Evolutionary conservation across 2,888 invertebrate species (phyloP), one percentile per base, ranked within the genome.

Genomic region (Cheiracanthium punctorium): DNA sequence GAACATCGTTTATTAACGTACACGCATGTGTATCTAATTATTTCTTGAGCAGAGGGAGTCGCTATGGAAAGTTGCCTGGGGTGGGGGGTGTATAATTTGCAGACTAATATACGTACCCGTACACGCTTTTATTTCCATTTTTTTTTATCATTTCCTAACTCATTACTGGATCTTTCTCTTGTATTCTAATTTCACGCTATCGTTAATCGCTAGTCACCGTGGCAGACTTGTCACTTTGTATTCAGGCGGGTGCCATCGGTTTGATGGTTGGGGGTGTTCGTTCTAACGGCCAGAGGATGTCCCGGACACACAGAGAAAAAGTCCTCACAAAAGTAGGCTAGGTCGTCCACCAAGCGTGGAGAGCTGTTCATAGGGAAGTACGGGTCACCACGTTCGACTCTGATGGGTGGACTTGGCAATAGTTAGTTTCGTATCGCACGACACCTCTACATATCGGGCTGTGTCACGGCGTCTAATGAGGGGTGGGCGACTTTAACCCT

Each of bases 261-360:
- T 0, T 33, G 67, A n/a, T 17, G 4, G 30, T 67, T 67, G 67
- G 67, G 20, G 32, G 20, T 67, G 33, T 81, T 24, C 67, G 33
- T 81, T 24, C 67, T 80, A 73, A 58, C 81, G 29, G 74, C 29
- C 48, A 41, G 65, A 82, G 82, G 82, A 82, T 82, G 77, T 72
- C 29, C 65, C 65, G 10, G 69, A 82, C n/a, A n/a, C n/a, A 58
- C n/a, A 75, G 37, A 74, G 73, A 79, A 79, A n/a, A 73, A 84
- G 79, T 79, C 69, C 67, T 79, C 74, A 84, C 79, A 84, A 84
- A 84, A 84, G 84, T 84, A 84, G 84, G 84, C 84, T 84, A 84
- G 84, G 84, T 73, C 79, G 77, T 52, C 79, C 67, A 69, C 77
- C 77, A 84, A 58, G 84, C 84, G 79, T 84, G 84, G 76, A 76